Conservation (phyloP, 2,113 vertebrate genomes). For the Conger conger region DNA sequence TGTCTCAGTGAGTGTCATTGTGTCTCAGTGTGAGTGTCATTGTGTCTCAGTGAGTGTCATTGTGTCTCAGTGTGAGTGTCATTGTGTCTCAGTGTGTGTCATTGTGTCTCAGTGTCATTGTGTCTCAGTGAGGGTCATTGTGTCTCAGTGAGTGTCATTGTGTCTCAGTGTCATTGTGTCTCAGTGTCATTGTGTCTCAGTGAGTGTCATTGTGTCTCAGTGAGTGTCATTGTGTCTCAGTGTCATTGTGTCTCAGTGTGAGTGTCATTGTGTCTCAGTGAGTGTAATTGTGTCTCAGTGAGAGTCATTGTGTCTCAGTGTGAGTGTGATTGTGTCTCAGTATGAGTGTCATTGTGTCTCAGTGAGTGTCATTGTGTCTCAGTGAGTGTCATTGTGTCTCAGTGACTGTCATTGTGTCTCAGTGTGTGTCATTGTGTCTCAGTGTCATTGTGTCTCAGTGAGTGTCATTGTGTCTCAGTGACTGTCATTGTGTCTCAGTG, state of each 20-base stretch:
- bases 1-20: not conserved
- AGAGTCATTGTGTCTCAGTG: not conserved
- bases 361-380: not conserved
- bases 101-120: not conserved
- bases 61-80: not conserved
- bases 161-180: not conserved
- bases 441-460: not conserved
- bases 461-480: not conserved
- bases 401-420: not conserved
- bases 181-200: not conserved
- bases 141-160: no score
- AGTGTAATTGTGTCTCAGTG: not conserved
- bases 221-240: not conserved
- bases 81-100: not conserved
- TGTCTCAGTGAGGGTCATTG: no score
- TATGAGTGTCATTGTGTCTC: not conserved
- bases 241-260: not conserved
- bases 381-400: not conserved
- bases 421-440: not conserved
- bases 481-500: not conserved
- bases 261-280: not conserved
- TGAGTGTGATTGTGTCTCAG: no score
- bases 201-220: not conserved
- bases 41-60: not conserved
- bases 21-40: conserved; percentile 5